Evolutionary conservation across 2,797 vertebrate species (phyloP).

Genomic region (Ptychobarbus kaznakovi): DNA sequence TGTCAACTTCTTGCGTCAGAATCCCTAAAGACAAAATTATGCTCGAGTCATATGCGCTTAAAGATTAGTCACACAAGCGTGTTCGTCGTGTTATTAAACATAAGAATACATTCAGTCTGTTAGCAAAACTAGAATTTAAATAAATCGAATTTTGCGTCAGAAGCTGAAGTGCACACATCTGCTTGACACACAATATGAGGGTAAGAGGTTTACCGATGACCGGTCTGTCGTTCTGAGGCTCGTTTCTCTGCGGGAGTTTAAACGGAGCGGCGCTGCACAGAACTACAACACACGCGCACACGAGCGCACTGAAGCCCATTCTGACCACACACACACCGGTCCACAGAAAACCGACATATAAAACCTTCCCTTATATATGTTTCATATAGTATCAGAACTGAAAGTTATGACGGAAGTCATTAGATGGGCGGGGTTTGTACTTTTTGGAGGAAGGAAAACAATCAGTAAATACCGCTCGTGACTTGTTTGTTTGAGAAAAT

Average conservation of each 20-base stretch:
- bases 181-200: background rate
- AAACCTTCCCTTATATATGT: background rate
- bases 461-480: background rate
- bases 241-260: background rate
- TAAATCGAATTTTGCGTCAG: no score
- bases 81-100: background rate
- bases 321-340: background rate
- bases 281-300: background rate
- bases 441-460: conserved; percentile 31
- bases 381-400: background rate
- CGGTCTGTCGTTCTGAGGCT: conserved; percentile 53
- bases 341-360: no score
- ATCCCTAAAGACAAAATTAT: conserved; percentile 70
- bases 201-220: conserved; percentile 52
- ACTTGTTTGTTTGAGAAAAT: background rate
- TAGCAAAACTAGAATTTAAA: background rate
- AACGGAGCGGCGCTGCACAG: background rate
- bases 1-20: conserved; percentile 76
- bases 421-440: conserved; percentile 30
- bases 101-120: background rate
- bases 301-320: background rate
- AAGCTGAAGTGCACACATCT: background rate
- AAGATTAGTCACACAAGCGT: background rate
- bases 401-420: background rate
- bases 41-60: background rate